A percentile compares a stretch with the other conserved stretches of the same genome.
Evolutionary conservation across 2,113 vertebrate species (phyloP).

Genomic region (Onychostruthus taczanowskii): DNA sequence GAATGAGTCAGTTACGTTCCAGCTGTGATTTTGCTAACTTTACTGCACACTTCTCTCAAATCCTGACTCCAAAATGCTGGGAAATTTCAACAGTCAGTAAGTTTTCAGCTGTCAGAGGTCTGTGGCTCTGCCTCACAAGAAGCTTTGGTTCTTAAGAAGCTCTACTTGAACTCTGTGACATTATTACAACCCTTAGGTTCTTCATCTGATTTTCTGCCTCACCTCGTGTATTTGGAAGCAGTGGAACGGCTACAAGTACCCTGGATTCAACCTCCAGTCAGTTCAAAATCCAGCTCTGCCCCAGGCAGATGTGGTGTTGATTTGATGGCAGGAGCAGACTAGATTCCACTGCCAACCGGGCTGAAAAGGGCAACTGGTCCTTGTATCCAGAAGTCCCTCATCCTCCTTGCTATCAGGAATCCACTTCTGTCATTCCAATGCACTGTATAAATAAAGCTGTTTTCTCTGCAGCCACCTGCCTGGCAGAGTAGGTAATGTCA

Average conservation of each 20-base stretch:
- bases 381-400: background rate
- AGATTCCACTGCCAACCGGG: background rate
- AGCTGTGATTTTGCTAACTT: background rate
- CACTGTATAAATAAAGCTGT: slow-evolving; percentile 30
- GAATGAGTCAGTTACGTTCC: background rate
- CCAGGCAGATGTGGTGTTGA: fast-evolving
- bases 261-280: background rate
- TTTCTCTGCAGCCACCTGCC: slow-evolving; percentile 57
- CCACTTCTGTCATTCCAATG: background rate
- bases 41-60: background rate
- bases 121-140: background rate
- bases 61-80: background rate
- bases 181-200: background rate
- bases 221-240: background rate
- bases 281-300: background rate
- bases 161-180: background rate
- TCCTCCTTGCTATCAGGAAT: background rate
- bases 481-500: slow-evolving; percentile 48
- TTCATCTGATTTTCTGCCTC: background rate
- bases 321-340: background rate
- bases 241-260: background rate
- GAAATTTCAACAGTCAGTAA: background rate
- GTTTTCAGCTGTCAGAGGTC: background rate
- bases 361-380: background rate
- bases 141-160: background rate